Base-by-base conservation (phyloP, 2,113 vertebrate species). In the Pomatostomus ruficeps region DNA sequence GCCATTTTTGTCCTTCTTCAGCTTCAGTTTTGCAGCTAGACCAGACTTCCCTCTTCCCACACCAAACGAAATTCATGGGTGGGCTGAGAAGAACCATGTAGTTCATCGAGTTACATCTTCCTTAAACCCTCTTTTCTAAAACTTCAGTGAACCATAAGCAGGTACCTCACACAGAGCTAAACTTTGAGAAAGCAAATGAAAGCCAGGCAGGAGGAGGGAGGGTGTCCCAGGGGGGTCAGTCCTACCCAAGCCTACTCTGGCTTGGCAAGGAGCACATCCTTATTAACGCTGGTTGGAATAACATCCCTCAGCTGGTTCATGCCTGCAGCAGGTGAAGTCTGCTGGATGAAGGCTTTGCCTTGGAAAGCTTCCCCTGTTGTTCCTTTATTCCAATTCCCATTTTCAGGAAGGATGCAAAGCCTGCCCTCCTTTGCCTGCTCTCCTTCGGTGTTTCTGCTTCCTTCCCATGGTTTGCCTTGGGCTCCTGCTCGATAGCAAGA, bases 401-500 rank as follows among this genome's bases (percentile, higher is more conserved):
- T 91, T 93, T 80, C 62, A 72, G 89, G 82, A 88, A 91, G 74
- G 72, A 88, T 73, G 51, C 54, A 86, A 85, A 95, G 77, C 71
- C 78, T 92, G 36, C 71, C 54, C 68, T 86, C 61, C 20, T 1
- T 90, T 33, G 35, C 7, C 7, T 35, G 48, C 70, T 95, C 67
- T 76, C 57, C 76, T 92, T 97, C 36, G 0, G 87, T 59, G 26
- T 66, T 89, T 95, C 83, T 95, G 54, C 87, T 95, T 92, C 79
- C 90, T 95, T 72, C 68, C 75, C 73, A 49, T 54, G 78, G 86
- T 78, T 96, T 94, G 95, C 96, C 96, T 94, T 94, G 76, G 95
- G 96, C 96, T 94, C 84, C 77, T 68, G 36, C 55, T 92, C 96
- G 91, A 96, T 94, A 96, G 84, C 63, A 96, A 95, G 87, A 96